Evolutionary conservation across 2,797 vertebrate species (phyloP), one percentile per base, ranked within the genome.

Genomic region (Sebastes umbrosus): DNA sequence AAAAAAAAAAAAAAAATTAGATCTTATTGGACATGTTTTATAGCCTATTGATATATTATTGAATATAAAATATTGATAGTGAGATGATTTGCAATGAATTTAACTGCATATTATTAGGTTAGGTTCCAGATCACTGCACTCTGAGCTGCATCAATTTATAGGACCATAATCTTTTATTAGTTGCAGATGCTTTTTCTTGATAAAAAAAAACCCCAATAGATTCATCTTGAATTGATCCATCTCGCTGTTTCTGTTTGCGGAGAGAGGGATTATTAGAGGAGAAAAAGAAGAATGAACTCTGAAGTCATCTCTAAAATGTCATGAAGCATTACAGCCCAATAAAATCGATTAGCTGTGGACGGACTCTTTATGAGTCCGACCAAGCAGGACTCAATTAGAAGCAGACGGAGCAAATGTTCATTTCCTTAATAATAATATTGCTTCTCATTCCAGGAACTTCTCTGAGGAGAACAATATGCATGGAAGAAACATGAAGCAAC

Each of bases 341-440:
- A 62, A 84, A 87, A 86, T 79, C 71, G 77, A 90, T 88, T 67
- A 84, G 69, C 72, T 25, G 22, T 59, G 83, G 60, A 68, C 62
- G 29, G 24, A 14, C 3, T 27, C 50, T 68, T 67, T 39, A 68
- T 63, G 76, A 72, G 46, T 82, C 72, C 11, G 57, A 67, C 73
- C 69, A 36, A 11, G 4, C 34, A 77, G 46, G 24, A 57, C 36
- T 68, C 77, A 85, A 86, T 88, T 67, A 73, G 18, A 80, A 85
- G 25, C 87, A 90, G 76, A 63, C 50, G 39, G 39, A 6, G 27
- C 39, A 34, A 2, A 2, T 22, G 39, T 31, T 9, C 36, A 27
- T 46, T 11, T 59, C 55, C 20, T 69, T 29, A n/a, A 58, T 8
- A 52, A 66, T 6, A 54, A 66, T 8, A 29, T 31, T 8, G 20